Conservation (phyloP, 2,888 invertebrate genomes). For the Scaptomyza parva region DNA sequence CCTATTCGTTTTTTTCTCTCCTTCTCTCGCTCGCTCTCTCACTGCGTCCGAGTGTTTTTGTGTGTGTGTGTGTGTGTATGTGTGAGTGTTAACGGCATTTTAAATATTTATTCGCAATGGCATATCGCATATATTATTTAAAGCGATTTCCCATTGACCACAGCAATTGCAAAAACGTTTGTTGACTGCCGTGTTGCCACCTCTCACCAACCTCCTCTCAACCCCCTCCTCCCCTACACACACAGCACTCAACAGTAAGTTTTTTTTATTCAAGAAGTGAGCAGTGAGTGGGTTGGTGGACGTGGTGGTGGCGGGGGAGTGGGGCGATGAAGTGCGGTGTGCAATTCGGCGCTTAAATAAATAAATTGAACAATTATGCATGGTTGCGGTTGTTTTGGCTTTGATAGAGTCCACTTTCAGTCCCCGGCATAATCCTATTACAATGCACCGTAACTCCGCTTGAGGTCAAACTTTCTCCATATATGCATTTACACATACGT, state of each 20-base stretch:
- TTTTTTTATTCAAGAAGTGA: neutral
- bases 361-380: slow-evolving; percentile 78
- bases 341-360: slow-evolving; percentile 73
- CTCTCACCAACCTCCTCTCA: neutral
- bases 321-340: neutral
- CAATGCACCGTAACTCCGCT: slow-evolving; percentile 38
- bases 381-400: slow-evolving; percentile 79
- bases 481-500: neutral
- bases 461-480: slow-evolving; percentile 11
- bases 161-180: slow-evolving; percentile 70
- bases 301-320: neutral
- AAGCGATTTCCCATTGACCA: slow-evolving; percentile 74
- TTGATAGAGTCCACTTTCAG: slow-evolving; percentile 60
- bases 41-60: too few species aligned
- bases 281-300: too few species aligned
- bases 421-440: slow-evolving; percentile 71
- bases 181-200: slow-evolving; percentile 36
- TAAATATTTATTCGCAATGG: slow-evolving; percentile 75
- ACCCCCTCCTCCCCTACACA: slow-evolving; percentile 20
- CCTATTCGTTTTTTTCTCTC: neutral
- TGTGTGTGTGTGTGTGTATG: slow-evolving; percentile 32
- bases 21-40: neutral
- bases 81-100: slow-evolving; percentile 63
- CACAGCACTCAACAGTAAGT: neutral
- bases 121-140: slow-evolving; percentile 68